Base-by-base conservation (phyloP, 2,113 vertebrate genomes). In the Odontesthes bonariensis region DNA sequence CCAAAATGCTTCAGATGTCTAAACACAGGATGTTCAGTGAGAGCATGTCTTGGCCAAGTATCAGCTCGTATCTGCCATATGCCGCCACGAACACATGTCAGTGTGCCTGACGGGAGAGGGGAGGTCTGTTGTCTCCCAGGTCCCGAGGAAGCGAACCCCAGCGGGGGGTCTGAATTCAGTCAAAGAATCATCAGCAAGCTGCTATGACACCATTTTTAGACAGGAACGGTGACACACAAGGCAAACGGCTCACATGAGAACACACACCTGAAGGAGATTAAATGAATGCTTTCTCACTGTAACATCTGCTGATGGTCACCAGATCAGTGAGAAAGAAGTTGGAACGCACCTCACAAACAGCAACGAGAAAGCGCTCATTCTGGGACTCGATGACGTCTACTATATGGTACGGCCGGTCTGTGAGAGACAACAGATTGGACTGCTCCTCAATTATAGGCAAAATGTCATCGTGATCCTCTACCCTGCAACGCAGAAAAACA, bases 381-480 rank as follows among this genome's bases (percentile, higher is more conserved):
- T 96, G 94, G 5, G 67, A 55, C 62, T 96, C 93, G 13, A 99
- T 91, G 27, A 97, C 81, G 44, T 97, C 94, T 27, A 90, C 82
- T 82, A 97, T 89, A 61, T 93, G 91, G 92, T 92, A 94, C 0
- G 95, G 92, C 0, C 86, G 92, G 0, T 93, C 91, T 0, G 27
- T 86, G 63, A 82, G 67, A 27, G 82, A 91, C 78, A 93, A 81
- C 11, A 82, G 58, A 22, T 84, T 87, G n/a, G 77, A 92, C 46
- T 95, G 91, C 62, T 51, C 83, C 5, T 86, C 59, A 83, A 96
- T 93, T 22, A 98, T 78, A 14, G 77, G 72, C 81, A 92, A 81
- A 59, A 99, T 91, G 79, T 97, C 95, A 12, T 96, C 95, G 2
- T 95, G 92, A 81, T 99, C 98, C 85, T 97, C 95, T 16, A 96